Base-by-base conservation (phyloP, 1,140 invertebrate species). In the Druon quercuslanigerum region DNA sequence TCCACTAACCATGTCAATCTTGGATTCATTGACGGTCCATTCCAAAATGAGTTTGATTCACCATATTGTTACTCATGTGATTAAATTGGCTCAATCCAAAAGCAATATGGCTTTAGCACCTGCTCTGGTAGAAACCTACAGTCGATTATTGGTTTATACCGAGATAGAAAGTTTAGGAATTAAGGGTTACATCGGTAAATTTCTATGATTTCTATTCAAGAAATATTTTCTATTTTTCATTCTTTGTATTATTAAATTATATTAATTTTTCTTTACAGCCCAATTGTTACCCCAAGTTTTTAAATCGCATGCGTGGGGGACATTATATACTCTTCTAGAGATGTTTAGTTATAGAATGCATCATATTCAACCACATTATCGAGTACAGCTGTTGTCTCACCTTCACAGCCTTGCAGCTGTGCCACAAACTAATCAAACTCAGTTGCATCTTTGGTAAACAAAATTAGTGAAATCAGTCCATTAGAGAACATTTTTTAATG, bases 11-110 rank as follows among this genome's bases (percentile, higher is more conserved):
- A 98, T 99, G 95, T 96, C 95, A 40, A 95, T 98, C 19, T 90
- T 99, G 4, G 98, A 99, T 88, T 98, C 97, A n/a, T 89, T 99
- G 16, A 99, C 98, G 0, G 96, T 99, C 13, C 98, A 99, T 89
- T 97, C 97, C 0, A 99, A 99, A 90, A 99, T 99, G 98, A 98
- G 97, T 79, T 90, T 99, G n/a, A 98, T 99, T 75, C 98, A 99
- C 85, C 96, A 95, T 71, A 98, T 98, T 83, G 96, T 97, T 0
- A 96, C 96, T 1, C 95, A 97, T 85, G 95, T 98, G 1, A 96
- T 97, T 16, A 97, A 97, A 87, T 92, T 96, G 73, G 96, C 97
- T 0, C 96, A 97, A 81, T 95, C 95, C 5, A 98, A 98, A 87
- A 94, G 95, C 0, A 95, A 94, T 50, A 94, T 96, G 83, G 94